Base-by-base conservation (phyloP, 2,888 invertebrate genomes). In the Helleia helle region DNA sequence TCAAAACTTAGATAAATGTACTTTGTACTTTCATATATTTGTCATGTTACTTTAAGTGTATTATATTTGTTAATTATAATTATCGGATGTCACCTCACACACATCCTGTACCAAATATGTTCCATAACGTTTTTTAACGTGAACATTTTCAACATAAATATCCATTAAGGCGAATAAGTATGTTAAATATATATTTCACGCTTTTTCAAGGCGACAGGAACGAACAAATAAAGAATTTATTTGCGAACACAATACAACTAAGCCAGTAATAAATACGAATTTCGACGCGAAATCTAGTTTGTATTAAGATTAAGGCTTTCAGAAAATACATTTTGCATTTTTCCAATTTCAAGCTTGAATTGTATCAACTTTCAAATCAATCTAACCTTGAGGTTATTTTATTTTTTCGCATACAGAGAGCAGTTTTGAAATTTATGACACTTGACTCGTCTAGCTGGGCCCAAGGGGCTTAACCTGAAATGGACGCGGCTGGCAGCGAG, bases 351-450 rank as follows among this genome's bases (percentile, higher is more conserved):
- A 18, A 28, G 27, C n/a, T 12, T 9, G 13, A 18, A 37, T 9
- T 30, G 24, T 28, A 12, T 24, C 12, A 31, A 17, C 15, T 28
- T 11, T 13, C 17, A 22, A 28, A 25, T 28, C n/a, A 37, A 38
- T 24, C 15, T 55, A 65, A 69, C 65, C 65, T 18, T 34, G 17
- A 11, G 31, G 62, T 63, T 65, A 71, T 72, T 71, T 69, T 69
- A 66, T 73, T 77, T 79, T 79, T 75, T 75, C 68, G 65, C 69
- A 68, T 66, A 65, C 63, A 60, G 71, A 68, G 72, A 77, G 74
- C 76, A 76, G 73, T 81, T 83, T 76, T 74, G 70, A 77, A 84
- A 84, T 81, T 81, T 81, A 81, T 80, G 79, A 81, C 81, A 77
- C 79, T 81, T 75, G 62, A 77, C 79, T 81, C 75, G 70, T 75